Evolutionary conservation across 2,888 invertebrate species (phyloP), one percentile per base, ranked within the genome.

Genomic region (Leucophenga maculata): DNA sequence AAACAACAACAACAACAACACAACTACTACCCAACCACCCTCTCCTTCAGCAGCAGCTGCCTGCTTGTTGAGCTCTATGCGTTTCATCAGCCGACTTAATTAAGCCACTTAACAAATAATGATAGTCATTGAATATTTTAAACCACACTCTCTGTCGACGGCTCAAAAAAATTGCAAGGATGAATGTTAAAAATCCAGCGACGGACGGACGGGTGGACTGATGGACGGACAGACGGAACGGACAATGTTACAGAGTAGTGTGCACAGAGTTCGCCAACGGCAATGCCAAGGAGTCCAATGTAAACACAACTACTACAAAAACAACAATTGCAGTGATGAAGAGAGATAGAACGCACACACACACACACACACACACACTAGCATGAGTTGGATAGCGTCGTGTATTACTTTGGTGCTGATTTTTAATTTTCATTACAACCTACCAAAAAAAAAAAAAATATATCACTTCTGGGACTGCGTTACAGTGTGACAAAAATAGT

Each of bases 101-200:
- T 84, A 78, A 84, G 82, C 77, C 77, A 84, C 84, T 83, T 79
- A 81, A 84, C 83, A 82, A 82, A 84, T 81, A 82, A 83, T 79
- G 80, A 83, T 76, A 80, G 77, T 75, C 26, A 68, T 48, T 83
- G 75, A 79, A 81, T 82, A 79, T 79, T 80, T 84, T 69, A 82
- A 78, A 74, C 68, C 68, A 69, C 65, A 46, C 65, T 44, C 16
- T 16, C 1, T 50, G 50, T 26, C 57, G 22, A 57, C 6, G n/a
- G 22, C 26, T 22, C 46, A 50, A n/a, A 50, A n/a, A 50, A 50
- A 50, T 16, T 50, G 50, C 16, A 16, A 3, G 1, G 46, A 14
- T 46, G 46, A 46, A 46, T 14, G 46, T 46, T n/a, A 46, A 46
- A 50, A 50, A 4, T 6, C 50, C 6, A 8, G 6, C 13, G 50